A percentile compares a stretch with the other conserved stretches of the same genome.
phyloP scores from a whole-genome alignment of 2,888 invertebrate species.

The Argyresthia goedartella region DNA sequence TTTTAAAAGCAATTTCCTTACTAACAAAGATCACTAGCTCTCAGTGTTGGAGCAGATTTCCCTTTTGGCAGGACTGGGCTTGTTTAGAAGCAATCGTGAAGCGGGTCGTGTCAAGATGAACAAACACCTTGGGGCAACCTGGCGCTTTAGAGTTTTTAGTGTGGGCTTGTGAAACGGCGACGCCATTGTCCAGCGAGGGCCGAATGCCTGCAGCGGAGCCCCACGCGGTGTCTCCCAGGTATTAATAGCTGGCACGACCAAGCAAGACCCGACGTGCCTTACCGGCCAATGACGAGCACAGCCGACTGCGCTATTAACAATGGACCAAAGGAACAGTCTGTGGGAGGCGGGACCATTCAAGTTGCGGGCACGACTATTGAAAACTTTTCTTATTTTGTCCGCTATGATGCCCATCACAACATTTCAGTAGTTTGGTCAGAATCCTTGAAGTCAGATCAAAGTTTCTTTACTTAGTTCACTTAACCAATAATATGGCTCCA shows the following conservation, averaged over 20 bases:
- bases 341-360: constrained; percentile 33
- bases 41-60: too few species aligned
- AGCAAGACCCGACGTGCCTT: constrained; percentile 18
- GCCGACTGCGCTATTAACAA: background rate
- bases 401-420: background rate
- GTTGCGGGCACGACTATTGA: constrained; percentile 18
- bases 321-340: constrained; percentile 21
- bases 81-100: background rate
- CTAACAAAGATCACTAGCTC: too few species aligned
- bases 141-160: constrained; percentile 26
- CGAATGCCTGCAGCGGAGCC: constrained; percentile 15
- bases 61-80: too few species aligned
- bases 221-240: constrained; percentile 11
- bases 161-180: constrained; percentile 31
- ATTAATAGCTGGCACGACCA: constrained; percentile 29
- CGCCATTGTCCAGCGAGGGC: constrained; percentile 25
- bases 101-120: constrained; percentile 10
- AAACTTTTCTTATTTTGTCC: constrained; percentile 13
- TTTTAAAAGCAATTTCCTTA: too few species aligned
- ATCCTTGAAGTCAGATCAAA: background rate
- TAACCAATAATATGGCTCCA: too few species aligned
- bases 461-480: too few species aligned
- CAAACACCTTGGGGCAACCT: constrained; percentile 24
- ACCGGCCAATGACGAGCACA: background rate
- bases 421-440: background rate